phyloP scores from a whole-genome alignment of 1,140 invertebrate species.

The Argopecten irradians region DNA sequence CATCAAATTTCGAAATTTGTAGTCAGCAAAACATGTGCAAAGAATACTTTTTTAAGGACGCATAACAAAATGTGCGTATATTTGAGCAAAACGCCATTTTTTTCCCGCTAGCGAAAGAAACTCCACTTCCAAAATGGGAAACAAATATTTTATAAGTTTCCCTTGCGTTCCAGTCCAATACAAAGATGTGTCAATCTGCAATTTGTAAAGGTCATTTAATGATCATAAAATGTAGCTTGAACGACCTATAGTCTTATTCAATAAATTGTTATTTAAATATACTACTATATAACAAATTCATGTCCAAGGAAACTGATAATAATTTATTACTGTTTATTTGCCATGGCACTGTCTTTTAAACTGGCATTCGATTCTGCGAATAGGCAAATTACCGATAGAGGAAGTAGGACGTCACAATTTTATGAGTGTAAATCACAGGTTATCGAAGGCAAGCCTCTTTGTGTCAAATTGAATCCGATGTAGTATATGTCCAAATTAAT shows the following conservation, averaged over 20 bases:
- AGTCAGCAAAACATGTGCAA: too few species aligned
- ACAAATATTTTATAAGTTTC: background rate
- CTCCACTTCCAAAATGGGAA: background rate
- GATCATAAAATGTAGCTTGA: background rate
- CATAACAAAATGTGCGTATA: too few species aligned
- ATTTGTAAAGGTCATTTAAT: too few species aligned
- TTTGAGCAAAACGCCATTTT: too few species aligned
- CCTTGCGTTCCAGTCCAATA: background rate
- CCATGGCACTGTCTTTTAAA: background rate
- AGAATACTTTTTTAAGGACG: too few species aligned
- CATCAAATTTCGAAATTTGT: too few species aligned
- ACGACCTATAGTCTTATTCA: background rate
- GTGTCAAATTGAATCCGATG: slow-evolving; percentile 31
- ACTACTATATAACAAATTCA: too few species aligned
- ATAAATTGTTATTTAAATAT: background rate
- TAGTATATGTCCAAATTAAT: too few species aligned
- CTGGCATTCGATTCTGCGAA: background rate
- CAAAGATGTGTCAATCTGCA: too few species aligned
- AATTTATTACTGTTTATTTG: background rate
- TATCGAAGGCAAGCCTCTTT: too few species aligned
- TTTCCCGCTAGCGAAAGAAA: background rate
- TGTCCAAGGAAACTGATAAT: background rate
- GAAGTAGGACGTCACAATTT: background rate
- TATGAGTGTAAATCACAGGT: background rate
- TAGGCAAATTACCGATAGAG: background rate